These are phyloP conservation scores for human DNA, from an alignment of 2,113 vertebrate species.

Conservation along the genomic window GRCh38 chr13:21871501-21872000, in stretches of 20 bases:
- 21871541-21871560: not conserved
- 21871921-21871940: not conserved
- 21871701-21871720: not conserved
- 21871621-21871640: not conserved
- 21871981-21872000: not conserved
- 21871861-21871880: not conserved
- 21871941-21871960: not conserved
- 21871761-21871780: not conserved
- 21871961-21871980: not conserved
- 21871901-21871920: fast-evolving
- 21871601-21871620: not conserved
- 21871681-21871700: not conserved
- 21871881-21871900: too few species aligned
- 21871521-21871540: not conserved
- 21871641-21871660: not conserved
- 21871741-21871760: not conserved
- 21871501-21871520: not conserved
- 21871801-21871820: not conserved
- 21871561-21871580: not conserved
- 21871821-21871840: not conserved
- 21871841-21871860: not conserved
- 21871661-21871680: not conserved
- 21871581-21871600: not conserved
- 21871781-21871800: not conserved
- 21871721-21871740: not conserved